Base-by-base conservation (phyloP, 2,113 vertebrate genomes). In the Tinamus guttatus region DNA sequence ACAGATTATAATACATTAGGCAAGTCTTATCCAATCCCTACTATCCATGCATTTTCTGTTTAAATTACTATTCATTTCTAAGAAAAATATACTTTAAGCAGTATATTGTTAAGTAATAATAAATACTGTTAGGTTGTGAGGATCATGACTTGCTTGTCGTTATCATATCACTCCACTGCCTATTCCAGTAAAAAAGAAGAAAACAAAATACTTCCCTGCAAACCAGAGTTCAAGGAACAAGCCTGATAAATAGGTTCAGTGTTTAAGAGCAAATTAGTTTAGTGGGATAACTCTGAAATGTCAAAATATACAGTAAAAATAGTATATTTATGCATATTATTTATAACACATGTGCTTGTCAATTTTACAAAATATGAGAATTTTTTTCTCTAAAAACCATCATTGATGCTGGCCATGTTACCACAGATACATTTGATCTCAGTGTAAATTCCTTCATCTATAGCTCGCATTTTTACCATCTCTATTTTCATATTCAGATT, bases 21-120 rank as follows among this genome's bases (percentile, higher is more conserved):
- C 70, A 96, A 95, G 24, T 76, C 36, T 90, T 17, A 71, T 63
- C 19, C 22, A 69, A 28, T 77, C 93, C 58, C 73, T 81, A 94
- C 14, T 79, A 82, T 84, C 41, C 90, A 34, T 94, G 45, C 28
- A 45, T 63, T 79, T 92, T 94, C 45, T 15, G 54, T 38, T 92
- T 94, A 89, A 96, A 96, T 95, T 95, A 68, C 56, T 63, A 91
- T 68, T 86, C 54, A 25, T 30, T 91, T 69, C 88, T 17, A 25
- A 96, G 83, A 65, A 62, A 95, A 47, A 91, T 89, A 73, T 24
- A n/a, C 19, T 82, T 63, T 34, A 17, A 64, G 17, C 17, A 41
- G 5, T 58, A 40, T 43, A 27, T 14, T 45, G 27, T 18, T 63
- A 65, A 75, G 28, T 63, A 54, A 67, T 45, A 86, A 41, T 19